Conservation (phyloP, 2,113 vertebrate species). For the Natator depressus region DNA sequence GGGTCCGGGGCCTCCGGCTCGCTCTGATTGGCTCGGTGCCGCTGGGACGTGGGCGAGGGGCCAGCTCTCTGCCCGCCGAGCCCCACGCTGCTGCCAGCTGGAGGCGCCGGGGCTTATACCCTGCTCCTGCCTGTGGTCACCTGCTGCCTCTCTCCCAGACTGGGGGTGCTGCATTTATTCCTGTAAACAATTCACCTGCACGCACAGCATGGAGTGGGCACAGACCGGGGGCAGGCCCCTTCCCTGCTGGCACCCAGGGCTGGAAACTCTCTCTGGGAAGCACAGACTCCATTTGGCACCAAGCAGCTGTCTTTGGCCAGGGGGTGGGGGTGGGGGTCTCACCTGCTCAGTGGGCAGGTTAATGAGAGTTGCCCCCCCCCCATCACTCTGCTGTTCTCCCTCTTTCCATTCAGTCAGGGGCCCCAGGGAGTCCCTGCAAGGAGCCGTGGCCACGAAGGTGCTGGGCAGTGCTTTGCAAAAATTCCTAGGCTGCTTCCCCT, state of each 20-base stretch:
- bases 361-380: too few relatives aligned
- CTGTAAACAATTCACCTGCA: neutral
- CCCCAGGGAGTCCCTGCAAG: neutral
- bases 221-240: neutral
- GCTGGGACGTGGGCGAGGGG: neutral
- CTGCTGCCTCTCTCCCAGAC: too few relatives aligned
- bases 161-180: too few relatives aligned
- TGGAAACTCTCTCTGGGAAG: neutral
- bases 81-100: too few relatives aligned
- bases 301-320: neutral
- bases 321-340: neutral
- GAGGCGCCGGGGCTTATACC: too few relatives aligned
- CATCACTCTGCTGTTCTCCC: too few relatives aligned
- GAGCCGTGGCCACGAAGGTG: too few relatives aligned
- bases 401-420: neutral
- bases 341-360: neutral
- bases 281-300: too few relatives aligned
- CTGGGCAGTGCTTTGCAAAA: neutral
- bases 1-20: neutral
- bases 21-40: accelerated
- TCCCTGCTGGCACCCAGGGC: neutral
- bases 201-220: too few relatives aligned
- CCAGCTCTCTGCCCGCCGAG: too few relatives aligned
- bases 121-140: too few relatives aligned
- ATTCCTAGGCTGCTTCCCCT: too few relatives aligned